Evolutionary conservation across 2,797 vertebrate species (phyloP).

Genomic region (Garrulus glandarius): DNA sequence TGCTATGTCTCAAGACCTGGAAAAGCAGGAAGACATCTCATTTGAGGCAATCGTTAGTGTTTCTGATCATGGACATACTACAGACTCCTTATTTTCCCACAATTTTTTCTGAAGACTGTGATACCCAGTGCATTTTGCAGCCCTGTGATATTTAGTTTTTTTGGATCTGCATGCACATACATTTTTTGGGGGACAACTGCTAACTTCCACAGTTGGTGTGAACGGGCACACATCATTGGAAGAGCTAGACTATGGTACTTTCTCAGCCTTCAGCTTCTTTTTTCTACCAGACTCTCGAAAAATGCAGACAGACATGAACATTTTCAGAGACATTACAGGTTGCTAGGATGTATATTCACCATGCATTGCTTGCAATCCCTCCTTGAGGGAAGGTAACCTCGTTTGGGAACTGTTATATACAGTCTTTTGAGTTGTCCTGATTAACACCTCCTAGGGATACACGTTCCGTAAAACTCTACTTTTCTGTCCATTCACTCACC

Average conservation of each 20-base stretch:
- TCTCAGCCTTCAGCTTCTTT: background rate
- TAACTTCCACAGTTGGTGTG: background rate
- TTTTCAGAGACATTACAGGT: background rate
- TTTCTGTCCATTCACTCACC: background rate
- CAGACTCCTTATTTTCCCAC: background rate
- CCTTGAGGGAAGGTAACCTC: background rate
- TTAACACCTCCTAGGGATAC: background rate
- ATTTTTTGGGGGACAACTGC: background rate
- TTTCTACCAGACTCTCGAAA: background rate
- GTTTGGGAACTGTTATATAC: background rate
- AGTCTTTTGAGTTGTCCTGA: background rate
- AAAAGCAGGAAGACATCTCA: background rate
- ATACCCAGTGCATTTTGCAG: background rate
- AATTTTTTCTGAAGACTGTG: background rate
- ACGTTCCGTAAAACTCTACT: background rate
- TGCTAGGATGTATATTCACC: background rate
- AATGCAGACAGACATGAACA: background rate
- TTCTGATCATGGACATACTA: background rate
- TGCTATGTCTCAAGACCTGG: background rate
- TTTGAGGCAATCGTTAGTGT: background rate
- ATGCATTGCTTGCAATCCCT: background rate
- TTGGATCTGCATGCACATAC: background rate
- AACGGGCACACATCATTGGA: background rate
- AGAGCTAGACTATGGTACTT: background rate
- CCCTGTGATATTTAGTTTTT: background rate